Evolutionary conservation across 2,797 vertebrate genomes (phyloP).

Genomic region (Galago senegalensis): DNA sequence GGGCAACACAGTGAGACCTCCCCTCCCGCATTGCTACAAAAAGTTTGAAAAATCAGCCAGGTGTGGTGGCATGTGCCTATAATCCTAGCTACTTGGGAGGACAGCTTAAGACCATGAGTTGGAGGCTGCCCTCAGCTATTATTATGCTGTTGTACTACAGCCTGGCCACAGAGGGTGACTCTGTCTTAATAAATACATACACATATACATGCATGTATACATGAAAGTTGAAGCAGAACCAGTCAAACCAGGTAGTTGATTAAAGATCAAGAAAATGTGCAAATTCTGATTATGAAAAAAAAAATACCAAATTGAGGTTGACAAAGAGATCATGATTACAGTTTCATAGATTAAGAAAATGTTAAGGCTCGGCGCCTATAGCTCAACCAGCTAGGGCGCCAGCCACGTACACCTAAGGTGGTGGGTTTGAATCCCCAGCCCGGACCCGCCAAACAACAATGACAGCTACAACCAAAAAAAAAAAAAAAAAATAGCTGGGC

Average conservation of each 20-base stretch:
- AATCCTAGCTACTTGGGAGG: background rate
- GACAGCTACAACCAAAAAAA: too few species aligned
- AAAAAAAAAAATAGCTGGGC: too few species aligned
- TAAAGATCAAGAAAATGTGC: background rate
- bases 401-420: too few species aligned
- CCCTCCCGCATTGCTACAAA: background rate
- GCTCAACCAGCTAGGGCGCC: too few species aligned
- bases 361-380: background rate
- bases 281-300: background rate
- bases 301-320: background rate
- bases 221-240: background rate
- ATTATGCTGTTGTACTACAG: background rate
- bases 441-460: too few species aligned
- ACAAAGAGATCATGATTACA: background rate
- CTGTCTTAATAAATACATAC: background rate
- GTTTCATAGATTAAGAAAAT: slow-evolving; percentile 6
- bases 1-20: background rate
- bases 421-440: too few species aligned
- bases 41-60: background rate
- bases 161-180: background rate
- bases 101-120: background rate
- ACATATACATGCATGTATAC: background rate
- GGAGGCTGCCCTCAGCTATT: background rate
- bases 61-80: background rate
- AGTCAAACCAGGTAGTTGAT: slow-evolving; percentile 16